Base-by-base conservation (phyloP, 2,797 vertebrate species). In the Channallabes apus region DNA sequence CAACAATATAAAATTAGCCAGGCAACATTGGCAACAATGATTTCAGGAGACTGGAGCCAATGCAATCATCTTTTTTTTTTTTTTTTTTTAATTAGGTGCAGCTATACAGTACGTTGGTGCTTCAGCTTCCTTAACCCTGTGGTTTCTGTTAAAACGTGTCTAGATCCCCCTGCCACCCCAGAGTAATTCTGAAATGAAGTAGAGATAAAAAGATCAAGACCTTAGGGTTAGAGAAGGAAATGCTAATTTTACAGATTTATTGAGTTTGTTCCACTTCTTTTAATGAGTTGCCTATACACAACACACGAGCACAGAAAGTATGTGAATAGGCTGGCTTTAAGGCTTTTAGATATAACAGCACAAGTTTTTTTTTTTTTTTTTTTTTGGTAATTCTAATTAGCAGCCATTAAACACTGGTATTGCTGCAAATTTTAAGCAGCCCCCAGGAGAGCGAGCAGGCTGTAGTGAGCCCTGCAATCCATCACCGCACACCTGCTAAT, bases 401-500 rank as follows among this genome's bases (percentile, higher is more conserved):
- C 90, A 90, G 89, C 84, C 88, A 91, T 91, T 94, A 92, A 93
- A 93, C 89, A 84, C 90, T 80, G 88, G 89, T 80, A 80, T 88
- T 86, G 91, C 89, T 91, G 90, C 88, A 84, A 88, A 86, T 90
- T 91, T 87, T 82, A 86, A 88, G 29, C 58, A 80, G 35, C 75
- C 83, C 64, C 32, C 24, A 80, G 83, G 76, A 89, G 77, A 86
- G 75, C 81, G 81, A 32, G 76, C 59, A 77, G 84, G 65, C 62
- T 80, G 1, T 58, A 83, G 87, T 62, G 79, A 32, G 80, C 84
- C 82, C 92, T 92, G 93, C 87, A 80, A 89, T 90, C 82, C 82
- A 69, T 95, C 93, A 89, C 56, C 8, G 85, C 91, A 93, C 93
- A 94, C 93, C 93, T 91, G 91, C 92, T 96, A 95, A 96, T 93